Conservation (phyloP, 2,888 invertebrate species). For the Nomada flava region DNA sequence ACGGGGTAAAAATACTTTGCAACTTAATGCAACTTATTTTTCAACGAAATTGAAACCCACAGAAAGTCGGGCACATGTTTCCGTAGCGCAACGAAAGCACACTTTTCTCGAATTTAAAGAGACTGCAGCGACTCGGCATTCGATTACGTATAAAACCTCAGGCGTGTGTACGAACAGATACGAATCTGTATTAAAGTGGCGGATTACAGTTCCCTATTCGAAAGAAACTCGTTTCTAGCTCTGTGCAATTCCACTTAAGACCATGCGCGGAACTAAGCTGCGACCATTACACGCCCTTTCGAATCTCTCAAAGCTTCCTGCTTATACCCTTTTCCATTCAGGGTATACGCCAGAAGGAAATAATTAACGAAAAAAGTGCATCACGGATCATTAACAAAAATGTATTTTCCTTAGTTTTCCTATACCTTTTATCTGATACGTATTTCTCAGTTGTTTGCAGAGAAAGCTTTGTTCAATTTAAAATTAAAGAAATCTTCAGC, state of each 20-base stretch:
- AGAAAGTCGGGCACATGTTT: slow-evolving; percentile 6
- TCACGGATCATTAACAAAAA: not conserved
- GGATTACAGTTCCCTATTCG: slow-evolving; percentile 26
- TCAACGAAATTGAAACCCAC: not conserved
- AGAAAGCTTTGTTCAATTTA: too few relatives aligned
- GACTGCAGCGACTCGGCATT: not conserved
- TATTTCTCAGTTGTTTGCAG: too few relatives aligned
- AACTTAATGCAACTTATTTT: too few relatives aligned
- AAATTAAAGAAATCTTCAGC: too few relatives aligned
- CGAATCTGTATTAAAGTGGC: slow-evolving; percentile 40
- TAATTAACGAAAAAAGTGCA: slow-evolving; percentile 4
- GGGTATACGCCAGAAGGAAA: not conserved
- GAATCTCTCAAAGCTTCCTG: slow-evolving; percentile 16
- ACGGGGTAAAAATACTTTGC: too few relatives aligned
- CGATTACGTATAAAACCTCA: slow-evolving; percentile 22
- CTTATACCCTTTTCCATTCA: not conserved
- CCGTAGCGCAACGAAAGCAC: not conserved
- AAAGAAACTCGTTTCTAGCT: slow-evolving; percentile 28
- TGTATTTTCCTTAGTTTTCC: not conserved
- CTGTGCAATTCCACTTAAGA: slow-evolving; percentile 34
- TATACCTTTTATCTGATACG: too few relatives aligned
- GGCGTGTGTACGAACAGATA: slow-evolving; percentile 16
- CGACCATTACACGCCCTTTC: slow-evolving; percentile 23
- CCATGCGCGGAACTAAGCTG: slow-evolving; percentile 31
- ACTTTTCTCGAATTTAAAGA: slow-evolving; percentile 1